These are phyloP conservation scores for Phataginus tetradactyla DNA, from an alignment of 2,797 vertebrate genomes.

Conservation along the genomic window DNA sequence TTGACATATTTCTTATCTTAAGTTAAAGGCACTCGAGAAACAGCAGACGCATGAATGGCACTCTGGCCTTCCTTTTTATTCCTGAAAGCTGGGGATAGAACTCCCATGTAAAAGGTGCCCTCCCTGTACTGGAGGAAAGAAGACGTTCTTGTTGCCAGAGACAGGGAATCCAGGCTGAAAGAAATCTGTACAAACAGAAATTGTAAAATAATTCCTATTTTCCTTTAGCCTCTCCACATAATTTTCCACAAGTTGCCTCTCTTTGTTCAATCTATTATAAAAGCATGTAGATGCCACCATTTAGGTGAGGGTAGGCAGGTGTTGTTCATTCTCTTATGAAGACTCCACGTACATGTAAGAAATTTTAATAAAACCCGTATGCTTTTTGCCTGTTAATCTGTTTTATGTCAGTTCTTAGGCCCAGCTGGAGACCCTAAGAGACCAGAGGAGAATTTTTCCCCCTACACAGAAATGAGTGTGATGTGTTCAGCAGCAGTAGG, in stretches of 20 bases:
- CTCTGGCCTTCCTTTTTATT: conserved; percentile 2
- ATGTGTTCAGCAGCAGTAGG: not conserved
- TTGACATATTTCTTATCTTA: not conserved
- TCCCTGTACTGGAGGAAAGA: not conserved
- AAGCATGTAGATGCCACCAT: not conserved
- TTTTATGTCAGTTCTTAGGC: not conserved
- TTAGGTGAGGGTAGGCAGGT: too few species aligned
- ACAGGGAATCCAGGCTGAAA: not conserved
- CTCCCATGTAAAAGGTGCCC: not conserved
- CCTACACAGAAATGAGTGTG: not conserved
- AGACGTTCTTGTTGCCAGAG: not conserved
- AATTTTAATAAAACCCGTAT: not conserved
- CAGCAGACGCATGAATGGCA: not conserved
- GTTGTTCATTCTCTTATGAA: not conserved
- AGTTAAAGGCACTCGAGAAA: not conserved
- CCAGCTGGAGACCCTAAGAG: not conserved
- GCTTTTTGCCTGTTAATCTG: not conserved
- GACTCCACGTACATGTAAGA: not conserved
- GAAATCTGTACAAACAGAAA: not conserved
- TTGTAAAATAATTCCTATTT: not conserved
- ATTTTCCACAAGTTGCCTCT: not conserved
- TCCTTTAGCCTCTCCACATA: not conserved
- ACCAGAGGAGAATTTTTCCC: not conserved
- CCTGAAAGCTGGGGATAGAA: not conserved
- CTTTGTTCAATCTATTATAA: not conserved